Evolutionary conservation across 2,113 vertebrate genomes (phyloP), one percentile per base, ranked within the genome.

Genomic region (Gopherus flavomarginatus): DNA sequence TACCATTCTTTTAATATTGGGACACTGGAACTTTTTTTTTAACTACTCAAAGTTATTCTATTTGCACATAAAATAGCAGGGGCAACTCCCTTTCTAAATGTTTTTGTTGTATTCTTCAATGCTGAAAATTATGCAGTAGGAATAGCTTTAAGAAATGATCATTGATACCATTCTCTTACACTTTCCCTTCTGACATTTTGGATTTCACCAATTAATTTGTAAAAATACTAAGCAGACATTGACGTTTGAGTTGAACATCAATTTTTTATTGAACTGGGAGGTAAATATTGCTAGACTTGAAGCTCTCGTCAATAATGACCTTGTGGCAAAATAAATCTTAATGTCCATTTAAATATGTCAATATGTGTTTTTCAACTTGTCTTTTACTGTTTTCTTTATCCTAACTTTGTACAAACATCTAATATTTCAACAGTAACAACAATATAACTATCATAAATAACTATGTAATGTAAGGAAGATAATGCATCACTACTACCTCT

Each of bases 31-130:
- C 12, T 83, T 38, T 5, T 19, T 91, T 91, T 93, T 95, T 53
- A 88, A 91, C 94, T 94, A 90, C 53, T 35, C 22, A 47, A 87
- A 94, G 22, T 78, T 77, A 78, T 82, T 56, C 81, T 78, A n/a
- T 86, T 56, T 92, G 53, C 44, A 38, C 84, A 88, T 54, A 79
- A 84, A 91, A 88, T 26, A 94, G 72, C 78, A 93, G 50, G 22
- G 88, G 44, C 17, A 65, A 95, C 93, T 91, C 83, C 81, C 93
- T 96, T 91, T 96, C 96, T 49, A 72, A 91, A 95, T 92, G 88
- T n/a, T 54, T 94, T 94, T 94, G 54, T 94, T 90, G 88, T 83
- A 94, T 12, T 26, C 8, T 90, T 97, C 88, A 75, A 47, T 81
- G 44, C 81, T 92, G 82, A 96, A 96, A 95, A 95, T 81, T 87